Evolutionary conservation across 2,113 vertebrate species (phyloP).

Genomic region (Lepisosteus osseus): DNA sequence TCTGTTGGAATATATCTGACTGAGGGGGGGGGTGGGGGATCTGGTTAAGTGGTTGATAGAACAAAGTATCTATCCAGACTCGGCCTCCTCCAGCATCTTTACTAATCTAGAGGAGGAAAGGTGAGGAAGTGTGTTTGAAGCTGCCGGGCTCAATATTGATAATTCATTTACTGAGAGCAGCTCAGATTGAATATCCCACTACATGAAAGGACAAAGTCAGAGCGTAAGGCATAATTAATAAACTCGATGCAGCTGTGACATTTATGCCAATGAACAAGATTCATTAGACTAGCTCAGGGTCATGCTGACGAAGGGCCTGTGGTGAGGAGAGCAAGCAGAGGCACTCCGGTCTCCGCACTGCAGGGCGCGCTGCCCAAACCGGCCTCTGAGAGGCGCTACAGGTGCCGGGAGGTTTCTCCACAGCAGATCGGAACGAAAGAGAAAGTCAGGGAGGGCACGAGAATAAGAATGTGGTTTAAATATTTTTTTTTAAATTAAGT

Average conservation of each 20-base stretch:
- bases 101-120: neutral
- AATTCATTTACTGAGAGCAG: conserved; percentile 17
- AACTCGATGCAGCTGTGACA: conserved; percentile 13
- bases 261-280: conserved; percentile 19
- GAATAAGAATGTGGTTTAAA: no score
- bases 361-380: neutral
- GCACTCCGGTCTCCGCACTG: neutral
- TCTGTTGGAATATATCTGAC: neutral
- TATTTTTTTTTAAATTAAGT: no score
- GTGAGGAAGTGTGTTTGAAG: neutral
- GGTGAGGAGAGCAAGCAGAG: neutral
- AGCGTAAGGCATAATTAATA: conserved; percentile 10
- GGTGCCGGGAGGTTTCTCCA: no score
- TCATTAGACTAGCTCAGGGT: conserved; percentile 13
- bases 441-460: no score
- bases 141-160: conserved; percentile 9
- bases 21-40: neutral
- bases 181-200: neutral
- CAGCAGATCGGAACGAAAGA: no score
- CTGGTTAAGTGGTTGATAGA: neutral
- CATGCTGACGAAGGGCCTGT: neutral
- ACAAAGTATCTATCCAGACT: neutral
- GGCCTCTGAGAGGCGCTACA: no score
- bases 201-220: conserved; percentile 24
- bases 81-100: neutral